These are phyloP conservation scores for Stomatorhinus walkeri DNA, from an alignment of 2,797 vertebrate species.

Conservation along the genomic window DNA sequence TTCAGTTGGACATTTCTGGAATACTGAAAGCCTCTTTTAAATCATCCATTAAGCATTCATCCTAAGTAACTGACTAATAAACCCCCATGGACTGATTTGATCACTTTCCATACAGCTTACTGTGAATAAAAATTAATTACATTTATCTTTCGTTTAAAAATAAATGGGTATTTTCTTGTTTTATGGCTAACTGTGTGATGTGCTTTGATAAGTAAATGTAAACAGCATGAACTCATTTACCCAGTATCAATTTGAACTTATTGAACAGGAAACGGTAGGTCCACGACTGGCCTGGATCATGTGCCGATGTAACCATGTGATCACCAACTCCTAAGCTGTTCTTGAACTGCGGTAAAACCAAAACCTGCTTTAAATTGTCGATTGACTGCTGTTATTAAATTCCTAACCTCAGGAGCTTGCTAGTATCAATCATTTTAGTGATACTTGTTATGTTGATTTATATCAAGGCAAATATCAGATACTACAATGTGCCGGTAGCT, in stretches of 20 bases:
- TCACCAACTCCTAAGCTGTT: background rate
- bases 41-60: background rate
- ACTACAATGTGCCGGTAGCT: background rate
- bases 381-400: background rate
- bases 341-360: background rate
- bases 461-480: background rate
- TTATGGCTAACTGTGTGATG: background rate
- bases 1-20: background rate
- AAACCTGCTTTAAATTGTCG: background rate
- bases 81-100: background rate
- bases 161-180: background rate
- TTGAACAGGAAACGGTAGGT: background rate
- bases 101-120: conserved; percentile 1
- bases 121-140: background rate
- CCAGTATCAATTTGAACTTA: background rate
- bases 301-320: background rate
- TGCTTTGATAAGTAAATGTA: background rate
- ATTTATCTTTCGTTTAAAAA: background rate
- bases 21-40: background rate
- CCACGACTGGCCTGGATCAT: background rate
- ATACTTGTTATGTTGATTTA: background rate
- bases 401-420: background rate
- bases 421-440: background rate
- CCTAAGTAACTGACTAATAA: background rate
- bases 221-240: conserved; percentile 3